Base-by-base conservation (phyloP, 2,113 vertebrate genomes). In the Apaloderma vittatum region DNA sequence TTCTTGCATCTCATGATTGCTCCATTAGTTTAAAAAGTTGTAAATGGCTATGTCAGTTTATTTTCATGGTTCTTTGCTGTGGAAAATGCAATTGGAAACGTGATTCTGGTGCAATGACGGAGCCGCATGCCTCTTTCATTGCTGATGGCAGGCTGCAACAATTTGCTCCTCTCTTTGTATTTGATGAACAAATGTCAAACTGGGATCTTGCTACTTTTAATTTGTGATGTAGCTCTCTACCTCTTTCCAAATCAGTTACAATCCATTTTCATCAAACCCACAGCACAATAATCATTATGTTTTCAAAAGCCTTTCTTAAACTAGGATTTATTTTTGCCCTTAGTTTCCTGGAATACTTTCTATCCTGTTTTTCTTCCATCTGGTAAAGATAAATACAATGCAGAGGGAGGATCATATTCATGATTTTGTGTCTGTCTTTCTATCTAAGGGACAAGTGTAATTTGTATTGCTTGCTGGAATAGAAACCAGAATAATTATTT, bases 401-500 rank as follows among this genome's bases (percentile, higher is more conserved):
- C 62, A 83, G 87, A 86, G 40, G 49, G 45, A 90, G 87, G 67
- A 91, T 96, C 62, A 24, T 70, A 55, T 92, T 96, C 20, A 32
- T 83, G 81, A 70, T 88, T 92, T 93, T 82, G 13, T 95, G 34
- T 68, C 90, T 86, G 32, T 29, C 57, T 89, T 73, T 91, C 67
- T 26, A 0, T 89, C 32, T 72, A 73, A 87, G 46, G 46, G 49
- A 86, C 62, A 90, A 93, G 77, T 46, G 49, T 81, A 85, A 81
- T 92, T 55, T 58, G 11, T 90, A 32, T 51, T 86, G 34, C 84
- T 90, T 81, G 32, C 86, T 95, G 86, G 26, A 92, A 88, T 78
- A 86, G 80, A 86, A 86, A 84, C 7, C 15, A 61, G 29, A 89
- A 81, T 87, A 84, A 78, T 87, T 23, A 78, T 89, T 94, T 96